These are phyloP conservation scores for Apeira syringaria DNA, from an alignment of 2,888 invertebrate species.

Conservation along the genomic window DNA sequence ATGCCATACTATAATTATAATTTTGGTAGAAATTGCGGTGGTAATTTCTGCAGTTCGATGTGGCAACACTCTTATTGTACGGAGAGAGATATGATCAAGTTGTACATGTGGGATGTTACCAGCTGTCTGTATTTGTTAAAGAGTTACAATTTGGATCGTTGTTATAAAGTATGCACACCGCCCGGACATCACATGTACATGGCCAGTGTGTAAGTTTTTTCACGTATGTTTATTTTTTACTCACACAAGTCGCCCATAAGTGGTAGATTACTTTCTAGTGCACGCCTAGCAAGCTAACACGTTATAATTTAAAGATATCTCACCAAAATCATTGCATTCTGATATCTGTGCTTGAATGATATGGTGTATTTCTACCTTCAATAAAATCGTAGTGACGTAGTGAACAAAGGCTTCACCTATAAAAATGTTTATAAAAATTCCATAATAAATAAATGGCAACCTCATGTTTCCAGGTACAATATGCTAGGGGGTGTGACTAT, in stretches of 20 bases:
- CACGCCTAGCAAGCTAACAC: too few species aligned
- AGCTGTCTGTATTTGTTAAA: slow-evolving; percentile 85
- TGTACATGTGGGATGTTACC: slow-evolving; percentile 85
- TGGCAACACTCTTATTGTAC: slow-evolving; percentile 41
- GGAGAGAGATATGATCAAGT: slow-evolving; percentile 62
- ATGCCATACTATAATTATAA: slow-evolving; percentile 63
- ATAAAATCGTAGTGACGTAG: too few species aligned
- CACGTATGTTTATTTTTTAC: too few species aligned
- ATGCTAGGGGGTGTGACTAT: slow-evolving; percentile 84
- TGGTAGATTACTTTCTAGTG: too few species aligned
- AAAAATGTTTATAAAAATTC: too few species aligned
- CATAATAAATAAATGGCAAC: too few species aligned
- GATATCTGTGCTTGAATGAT: too few species aligned
- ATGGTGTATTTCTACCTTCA: too few species aligned
- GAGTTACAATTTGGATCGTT: slow-evolving; percentile 82
- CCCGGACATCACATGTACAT: slow-evolving; percentile 85
- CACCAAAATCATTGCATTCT: too few species aligned
- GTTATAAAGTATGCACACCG: slow-evolving; percentile 85
- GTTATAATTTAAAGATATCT: too few species aligned
- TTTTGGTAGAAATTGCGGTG: slow-evolving; percentile 4
- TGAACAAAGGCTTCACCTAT: too few species aligned
- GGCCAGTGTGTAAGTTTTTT: slow-evolving; percentile 83
- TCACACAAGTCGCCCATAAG: too few species aligned
- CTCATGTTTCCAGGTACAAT: slow-evolving; percentile 79
- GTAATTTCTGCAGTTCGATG: slow-evolving; percentile 3